A percentile compares a stretch with the other conserved stretches of the same genome.
Conservation (phyloP, 2,888 invertebrate genomes). For the Lasioglossum figueresi region DNA sequence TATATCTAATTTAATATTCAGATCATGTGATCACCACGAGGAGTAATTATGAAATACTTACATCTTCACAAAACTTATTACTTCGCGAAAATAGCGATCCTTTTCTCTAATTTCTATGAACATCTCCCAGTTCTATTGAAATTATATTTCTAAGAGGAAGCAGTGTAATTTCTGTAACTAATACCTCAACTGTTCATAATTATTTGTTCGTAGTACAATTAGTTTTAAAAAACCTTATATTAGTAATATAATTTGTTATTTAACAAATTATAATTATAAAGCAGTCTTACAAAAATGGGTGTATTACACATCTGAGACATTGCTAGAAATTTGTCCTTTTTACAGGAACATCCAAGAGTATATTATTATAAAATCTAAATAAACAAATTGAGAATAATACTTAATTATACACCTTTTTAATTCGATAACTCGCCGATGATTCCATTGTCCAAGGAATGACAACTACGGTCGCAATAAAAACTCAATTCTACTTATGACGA, state of each 20-base stretch:
- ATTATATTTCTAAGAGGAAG: slow-evolving; percentile 52
- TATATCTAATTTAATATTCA: slow-evolving; percentile 24
- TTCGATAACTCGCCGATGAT: slow-evolving; percentile 36
- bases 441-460: slow-evolving; percentile 44
- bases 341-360: slow-evolving; percentile 75
- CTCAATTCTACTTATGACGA: slow-evolving; percentile 47
- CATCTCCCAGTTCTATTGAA: slow-evolving; percentile 37
- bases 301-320: slow-evolving; percentile 63
- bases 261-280: slow-evolving; percentile 66
- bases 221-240: slow-evolving; percentile 52
- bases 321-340: slow-evolving; percentile 68
- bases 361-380: slow-evolving; percentile 68
- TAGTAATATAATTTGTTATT: slow-evolving; percentile 43
- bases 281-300: slow-evolving; percentile 80
- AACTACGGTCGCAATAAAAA: slow-evolving; percentile 21
- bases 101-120: slow-evolving; percentile 26
- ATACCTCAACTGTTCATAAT: slow-evolving; percentile 42
- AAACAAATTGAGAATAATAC: slow-evolving; percentile 72
- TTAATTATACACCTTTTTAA: slow-evolving; percentile 65
- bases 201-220: slow-evolving; percentile 53
- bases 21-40: slow-evolving; percentile 34
- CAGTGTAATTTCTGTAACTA: slow-evolving; percentile 35
- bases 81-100: slow-evolving; percentile 17
- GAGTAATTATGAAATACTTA: slow-evolving; percentile 46
- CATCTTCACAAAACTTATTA: background rate